Evolutionary conservation across 1,140 invertebrate genomes (phyloP).

Genomic region (Neodiprion lecontei): DNA sequence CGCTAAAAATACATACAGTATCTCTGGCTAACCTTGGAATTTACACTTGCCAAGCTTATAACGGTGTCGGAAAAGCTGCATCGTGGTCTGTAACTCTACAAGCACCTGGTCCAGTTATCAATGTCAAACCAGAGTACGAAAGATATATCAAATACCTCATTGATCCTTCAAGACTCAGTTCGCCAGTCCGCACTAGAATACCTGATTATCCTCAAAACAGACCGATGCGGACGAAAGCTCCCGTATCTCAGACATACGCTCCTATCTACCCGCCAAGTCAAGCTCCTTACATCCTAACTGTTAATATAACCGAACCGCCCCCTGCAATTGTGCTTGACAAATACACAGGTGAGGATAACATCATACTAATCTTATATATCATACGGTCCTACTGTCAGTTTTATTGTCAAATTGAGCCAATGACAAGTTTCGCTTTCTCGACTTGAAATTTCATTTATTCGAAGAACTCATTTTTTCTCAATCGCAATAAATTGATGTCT

Average conservation of each 20-base stretch:
- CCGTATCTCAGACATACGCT: conserved; percentile 47
- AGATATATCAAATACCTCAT: conserved; percentile 65
- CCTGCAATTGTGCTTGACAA: conserved; percentile 9
- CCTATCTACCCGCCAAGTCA: conserved; percentile 33
- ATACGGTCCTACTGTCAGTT: background rate
- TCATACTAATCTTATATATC: background rate
- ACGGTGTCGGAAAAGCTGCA: conserved; percentile 77
- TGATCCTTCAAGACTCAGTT: conserved; percentile 51
- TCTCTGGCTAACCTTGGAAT: conserved; percentile 75
- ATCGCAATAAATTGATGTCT: conserved; percentile 9
- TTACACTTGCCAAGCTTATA: conserved; percentile 90
- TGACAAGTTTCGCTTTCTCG: background rate
- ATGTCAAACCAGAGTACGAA: conserved; percentile 60
- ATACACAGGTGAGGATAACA: conserved; percentile 45
- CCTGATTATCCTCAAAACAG: conserved; percentile 57
- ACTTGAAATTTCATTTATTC: conserved; percentile 2
- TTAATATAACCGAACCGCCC: conserved; percentile 30
- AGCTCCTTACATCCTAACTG: conserved; percentile 33
- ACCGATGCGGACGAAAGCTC: conserved; percentile 45
- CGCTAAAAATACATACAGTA: conserved; percentile 76
- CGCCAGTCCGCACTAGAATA: conserved; percentile 40
- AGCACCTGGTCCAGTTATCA: conserved; percentile 69
- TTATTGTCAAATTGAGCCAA: background rate
- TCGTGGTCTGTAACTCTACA: conserved; percentile 77
- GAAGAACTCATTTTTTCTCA: conserved; percentile 13